Conservation (phyloP, 2,888 invertebrate species). For the Archaeoteleia sp. region DNA sequence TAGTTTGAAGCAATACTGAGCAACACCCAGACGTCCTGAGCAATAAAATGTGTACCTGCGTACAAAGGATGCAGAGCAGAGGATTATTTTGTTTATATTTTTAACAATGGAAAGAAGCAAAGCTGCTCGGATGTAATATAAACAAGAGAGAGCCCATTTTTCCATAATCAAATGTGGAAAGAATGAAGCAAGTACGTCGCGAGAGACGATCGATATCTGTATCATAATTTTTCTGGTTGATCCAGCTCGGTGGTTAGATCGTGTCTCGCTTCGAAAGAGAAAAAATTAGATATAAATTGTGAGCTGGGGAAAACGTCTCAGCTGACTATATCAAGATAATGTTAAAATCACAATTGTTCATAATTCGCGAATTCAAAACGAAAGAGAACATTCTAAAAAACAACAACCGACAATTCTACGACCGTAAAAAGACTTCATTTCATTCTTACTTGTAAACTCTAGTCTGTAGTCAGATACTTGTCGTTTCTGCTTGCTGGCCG, state of each 20-base stretch:
- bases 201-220: constrained; percentile 66
- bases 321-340: constrained; percentile 17
- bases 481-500: constrained; percentile 68
- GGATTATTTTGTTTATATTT: constrained; percentile 54
- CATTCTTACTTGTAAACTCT: constrained; percentile 44
- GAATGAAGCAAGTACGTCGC: constrained; percentile 26
- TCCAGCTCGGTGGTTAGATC: constrained; percentile 69
- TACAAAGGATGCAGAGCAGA: constrained; percentile 24
- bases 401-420: constrained; percentile 19
- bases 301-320: constrained; percentile 2
- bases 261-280: constrained; percentile 57
- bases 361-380: constrained; percentile 27
- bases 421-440: constrained; percentile 44
- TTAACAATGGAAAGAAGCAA: constrained; percentile 17
- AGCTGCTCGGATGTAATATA: constrained; percentile 40
- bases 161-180: constrained; percentile 40
- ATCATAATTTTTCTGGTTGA: constrained; percentile 66
- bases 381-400: constrained; percentile 41
- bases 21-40: constrained; percentile 58
- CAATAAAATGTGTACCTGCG: constrained; percentile 67
- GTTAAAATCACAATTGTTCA: constrained; percentile 27
- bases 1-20: constrained; percentile 60
- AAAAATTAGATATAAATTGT: constrained; percentile 20
- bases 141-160: constrained; percentile 62
- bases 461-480: constrained; percentile 51